phyloP scores from a whole-genome alignment of 2,797 vertebrate genomes.

The Lates japonicus region DNA sequence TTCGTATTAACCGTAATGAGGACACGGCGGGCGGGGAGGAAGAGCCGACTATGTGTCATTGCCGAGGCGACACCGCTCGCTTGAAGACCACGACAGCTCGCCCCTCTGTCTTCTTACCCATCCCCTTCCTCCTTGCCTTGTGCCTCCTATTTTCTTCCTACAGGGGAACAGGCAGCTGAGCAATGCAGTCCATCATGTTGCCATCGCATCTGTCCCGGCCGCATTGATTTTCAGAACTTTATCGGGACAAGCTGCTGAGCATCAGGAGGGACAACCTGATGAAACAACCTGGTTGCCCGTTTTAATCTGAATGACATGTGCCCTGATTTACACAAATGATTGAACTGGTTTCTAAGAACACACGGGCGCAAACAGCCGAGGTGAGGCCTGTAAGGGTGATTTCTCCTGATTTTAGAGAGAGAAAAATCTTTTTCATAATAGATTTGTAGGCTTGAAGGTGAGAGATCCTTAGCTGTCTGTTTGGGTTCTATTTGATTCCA shows the following conservation, averaged over 20 bases:
- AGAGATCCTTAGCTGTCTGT: slow-evolving; percentile 18
- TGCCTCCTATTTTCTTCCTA: slow-evolving; percentile 22
- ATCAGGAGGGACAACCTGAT: slow-evolving; percentile 17
- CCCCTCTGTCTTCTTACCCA: background rate
- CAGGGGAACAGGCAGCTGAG: slow-evolving; percentile 11
- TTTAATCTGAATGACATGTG: slow-evolving; percentile 18
- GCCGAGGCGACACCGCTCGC: slow-evolving; percentile 35
- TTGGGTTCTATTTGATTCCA: slow-evolving; percentile 56
- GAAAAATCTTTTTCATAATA: slow-evolving; percentile 18
- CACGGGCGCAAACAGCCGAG: background rate
- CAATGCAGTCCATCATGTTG: slow-evolving; percentile 54
- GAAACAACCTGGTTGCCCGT: slow-evolving; percentile 33
- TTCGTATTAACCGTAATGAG: slow-evolving; percentile 77
- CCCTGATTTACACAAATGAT: background rate
- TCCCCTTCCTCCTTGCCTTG: background rate
- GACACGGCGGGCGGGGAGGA: slow-evolving; percentile 58
- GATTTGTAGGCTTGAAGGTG: slow-evolving; percentile 34
- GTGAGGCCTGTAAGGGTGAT: background rate
- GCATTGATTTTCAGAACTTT: slow-evolving; percentile 61
- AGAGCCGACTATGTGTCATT: slow-evolving; percentile 57
- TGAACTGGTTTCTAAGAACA: background rate
- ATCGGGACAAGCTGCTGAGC: slow-evolving; percentile 61
- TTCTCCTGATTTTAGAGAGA: background rate
- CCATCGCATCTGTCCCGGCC: slow-evolving; percentile 56
- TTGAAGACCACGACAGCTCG: slow-evolving; percentile 35